phyloP scores from a whole-genome alignment of 2,888 invertebrate genomes.

The Diploptera punctata region DNA sequence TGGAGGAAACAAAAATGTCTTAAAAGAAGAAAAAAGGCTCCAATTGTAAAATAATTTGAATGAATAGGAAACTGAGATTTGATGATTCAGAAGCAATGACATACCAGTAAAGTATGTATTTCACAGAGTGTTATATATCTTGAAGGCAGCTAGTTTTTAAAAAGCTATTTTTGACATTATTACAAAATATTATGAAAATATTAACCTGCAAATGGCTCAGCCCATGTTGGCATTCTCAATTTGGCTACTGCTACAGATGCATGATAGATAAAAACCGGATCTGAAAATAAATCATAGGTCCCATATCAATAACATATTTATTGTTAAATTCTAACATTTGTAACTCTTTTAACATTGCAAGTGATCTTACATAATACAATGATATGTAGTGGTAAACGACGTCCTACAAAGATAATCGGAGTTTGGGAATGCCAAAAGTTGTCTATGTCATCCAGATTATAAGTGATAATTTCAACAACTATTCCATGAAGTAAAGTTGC shows the following conservation, averaged over 20 bases:
- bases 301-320: too few relatives aligned
- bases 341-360: too few relatives aligned
- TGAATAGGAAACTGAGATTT: too few relatives aligned
- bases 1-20: too few relatives aligned
- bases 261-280: conserved; percentile 67
- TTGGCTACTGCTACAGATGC: conserved; percentile 64
- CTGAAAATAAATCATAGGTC: conserved; percentile 51
- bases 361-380: conserved; percentile 74
- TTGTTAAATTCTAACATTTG: not conserved
- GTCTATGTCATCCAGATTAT: conserved; percentile 75
- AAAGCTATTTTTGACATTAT: not conserved
- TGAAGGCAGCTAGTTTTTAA: not conserved
- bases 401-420: conserved; percentile 73
- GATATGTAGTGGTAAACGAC: conserved; percentile 75
- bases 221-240: conserved; percentile 62
- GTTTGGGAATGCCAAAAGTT: conserved; percentile 87
- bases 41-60: too few relatives aligned
- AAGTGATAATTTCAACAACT: conserved; percentile 72
- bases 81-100: too few relatives aligned
- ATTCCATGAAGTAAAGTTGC: conserved; percentile 75
- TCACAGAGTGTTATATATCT: too few relatives aligned
- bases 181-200: not conserved
- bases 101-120: too few relatives aligned
- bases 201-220: conserved; percentile 63
- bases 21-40: too few relatives aligned